These are phyloP conservation scores for Caenorhabditis angaria DNA, from an alignment of 2,888 invertebrate genomes.

Conservation along the genomic window DNA sequence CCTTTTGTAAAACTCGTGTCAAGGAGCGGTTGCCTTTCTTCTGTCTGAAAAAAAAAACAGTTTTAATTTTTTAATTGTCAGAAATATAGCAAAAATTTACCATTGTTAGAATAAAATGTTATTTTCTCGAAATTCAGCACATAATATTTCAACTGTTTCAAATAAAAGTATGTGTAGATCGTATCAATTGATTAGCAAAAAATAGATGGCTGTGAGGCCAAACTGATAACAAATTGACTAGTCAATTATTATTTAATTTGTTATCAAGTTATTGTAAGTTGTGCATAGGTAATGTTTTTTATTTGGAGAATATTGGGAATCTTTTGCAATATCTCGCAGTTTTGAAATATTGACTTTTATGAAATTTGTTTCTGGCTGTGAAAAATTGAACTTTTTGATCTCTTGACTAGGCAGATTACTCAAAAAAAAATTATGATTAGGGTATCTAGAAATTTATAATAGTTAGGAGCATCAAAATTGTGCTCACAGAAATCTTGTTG, in stretches of 20 bases:
- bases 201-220: conserved; percentile 28
- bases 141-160: background rate
- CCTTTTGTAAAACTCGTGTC: conserved; percentile 15
- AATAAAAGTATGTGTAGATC: background rate
- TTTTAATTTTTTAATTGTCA: conserved; percentile 3
- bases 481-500: too few species aligned
- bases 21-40: conserved; percentile 25
- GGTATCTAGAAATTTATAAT: too few species aligned
- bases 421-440: too few species aligned
- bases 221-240: conserved; percentile 28
- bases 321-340: too few species aligned
- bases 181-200: conserved; percentile 30
- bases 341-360: too few species aligned
- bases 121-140: background rate
- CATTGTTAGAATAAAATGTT: background rate
- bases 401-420: too few species aligned
- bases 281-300: background rate
- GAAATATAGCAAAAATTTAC: background rate
- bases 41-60: conserved; percentile 14
- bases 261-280: too few species aligned
- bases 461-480: too few species aligned
- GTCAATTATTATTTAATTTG: background rate
- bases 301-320: background rate
- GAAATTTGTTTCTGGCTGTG: too few species aligned
- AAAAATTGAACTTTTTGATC: too few species aligned